Percentiles rank a stretch among this genome's conserved stretches.
These are phyloP conservation scores for Cyprinella venusta DNA, from an alignment of 2,797 vertebrate species.

Conservation along the genomic window DNA sequence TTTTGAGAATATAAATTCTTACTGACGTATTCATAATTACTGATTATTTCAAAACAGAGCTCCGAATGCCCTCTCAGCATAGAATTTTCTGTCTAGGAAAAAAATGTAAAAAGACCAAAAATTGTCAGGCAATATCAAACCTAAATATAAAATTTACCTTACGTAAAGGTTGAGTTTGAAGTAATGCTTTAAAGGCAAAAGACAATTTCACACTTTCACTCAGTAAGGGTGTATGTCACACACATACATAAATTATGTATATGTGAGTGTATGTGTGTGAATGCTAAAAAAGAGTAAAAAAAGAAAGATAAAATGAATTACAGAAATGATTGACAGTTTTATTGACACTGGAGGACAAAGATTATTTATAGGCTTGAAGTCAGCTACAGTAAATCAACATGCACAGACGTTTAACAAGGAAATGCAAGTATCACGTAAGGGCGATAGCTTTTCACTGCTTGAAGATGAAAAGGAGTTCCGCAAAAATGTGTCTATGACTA, in stretches of 20 bases:
- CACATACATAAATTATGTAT: too few species aligned
- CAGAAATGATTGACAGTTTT: background rate
- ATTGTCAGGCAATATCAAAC: background rate
- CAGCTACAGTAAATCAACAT: conserved; percentile 52
- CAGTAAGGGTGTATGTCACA: background rate
- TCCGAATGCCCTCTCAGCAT: background rate
- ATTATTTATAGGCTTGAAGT: conserved; percentile 34
- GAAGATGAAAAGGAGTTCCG: background rate
- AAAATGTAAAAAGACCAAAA: background rate
- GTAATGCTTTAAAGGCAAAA: background rate
- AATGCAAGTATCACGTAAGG: conserved; percentile 8
- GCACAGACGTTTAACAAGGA: conserved; percentile 10
- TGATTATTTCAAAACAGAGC: background rate
- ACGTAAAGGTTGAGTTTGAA: background rate
- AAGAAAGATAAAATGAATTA: background rate
- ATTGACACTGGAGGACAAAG: background rate
- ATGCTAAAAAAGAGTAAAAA: background rate
- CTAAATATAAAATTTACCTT: background rate
- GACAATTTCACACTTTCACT: background rate
- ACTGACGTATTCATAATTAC: background rate
- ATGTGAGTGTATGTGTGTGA: too few species aligned
- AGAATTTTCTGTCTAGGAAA: background rate
- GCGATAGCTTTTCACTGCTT: background rate
- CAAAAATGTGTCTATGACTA: background rate
- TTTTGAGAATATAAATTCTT: background rate